Percentiles rank a stretch among this genome's conserved stretches.
Evolutionary conservation across 2,113 vertebrate species (phyloP).

Genomic region (Pollimyrus isidori): DNA sequence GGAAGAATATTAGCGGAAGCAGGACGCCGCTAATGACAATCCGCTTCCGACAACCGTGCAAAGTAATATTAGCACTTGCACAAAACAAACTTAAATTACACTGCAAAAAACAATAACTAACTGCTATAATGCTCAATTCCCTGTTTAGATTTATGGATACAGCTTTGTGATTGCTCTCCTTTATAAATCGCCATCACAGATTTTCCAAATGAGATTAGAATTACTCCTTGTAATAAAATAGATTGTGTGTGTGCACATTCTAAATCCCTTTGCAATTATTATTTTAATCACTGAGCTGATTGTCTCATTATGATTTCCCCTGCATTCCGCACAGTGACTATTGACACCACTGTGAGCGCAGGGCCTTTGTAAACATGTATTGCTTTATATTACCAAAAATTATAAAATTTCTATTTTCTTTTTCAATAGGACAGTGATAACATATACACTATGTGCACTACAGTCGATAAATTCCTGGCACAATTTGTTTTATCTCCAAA

Average conservation of each 20-base stretch:
- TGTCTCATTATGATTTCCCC: conserved; percentile 57
- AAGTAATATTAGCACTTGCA: neutral
- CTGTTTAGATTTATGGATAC: conserved; percentile 20
- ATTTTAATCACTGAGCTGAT: conserved; percentile 60
- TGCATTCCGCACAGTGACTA: conserved; percentile 39
- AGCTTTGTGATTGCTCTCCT: conserved; percentile 31
- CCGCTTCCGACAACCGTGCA: neutral
- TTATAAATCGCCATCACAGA: conserved; percentile 50
- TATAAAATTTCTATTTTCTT: neutral
- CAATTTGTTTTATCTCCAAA: neutral
- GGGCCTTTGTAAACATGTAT: conserved; percentile 31
- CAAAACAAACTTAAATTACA: conserved; percentile 23
- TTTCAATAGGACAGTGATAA: neutral
- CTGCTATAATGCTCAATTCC: conserved; percentile 11
- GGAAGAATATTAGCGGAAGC: neutral
- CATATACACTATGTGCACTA: neutral
- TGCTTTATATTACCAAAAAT: neutral
- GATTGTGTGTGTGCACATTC: conserved; percentile 50
- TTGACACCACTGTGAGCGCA: conserved; percentile 39
- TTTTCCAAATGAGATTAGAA: conserved; percentile 54
- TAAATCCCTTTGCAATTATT: conserved; percentile 56
- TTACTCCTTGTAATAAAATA: conserved; percentile 59
- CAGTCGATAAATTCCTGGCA: neutral
- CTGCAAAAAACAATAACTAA: conserved; percentile 11
- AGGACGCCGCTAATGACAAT: neutral